phyloP scores from a whole-genome alignment of 2,113 vertebrate genomes.

The Pitta sordida region DNA sequence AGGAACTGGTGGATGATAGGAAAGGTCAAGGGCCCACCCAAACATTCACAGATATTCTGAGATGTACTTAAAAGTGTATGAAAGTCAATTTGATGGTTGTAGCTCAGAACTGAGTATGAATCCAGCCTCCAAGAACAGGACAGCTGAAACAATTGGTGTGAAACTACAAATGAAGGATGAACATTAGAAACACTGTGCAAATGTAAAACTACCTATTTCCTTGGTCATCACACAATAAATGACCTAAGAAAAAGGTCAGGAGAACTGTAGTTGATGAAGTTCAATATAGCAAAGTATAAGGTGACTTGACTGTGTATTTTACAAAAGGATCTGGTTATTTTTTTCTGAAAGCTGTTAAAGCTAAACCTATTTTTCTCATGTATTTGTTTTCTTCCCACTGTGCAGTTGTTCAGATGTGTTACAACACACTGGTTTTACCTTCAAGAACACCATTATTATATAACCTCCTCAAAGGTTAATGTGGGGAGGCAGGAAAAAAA shows the following conservation, averaged over 20 bases:
- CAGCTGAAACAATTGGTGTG: background rate
- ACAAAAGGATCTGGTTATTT: background rate
- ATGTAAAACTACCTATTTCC: background rate
- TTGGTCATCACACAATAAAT: background rate
- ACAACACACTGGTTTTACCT: background rate
- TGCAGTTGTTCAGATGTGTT: background rate
- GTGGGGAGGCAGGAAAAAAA: background rate
- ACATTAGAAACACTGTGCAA: background rate
- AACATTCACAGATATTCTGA: background rate
- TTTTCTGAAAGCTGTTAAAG: background rate
- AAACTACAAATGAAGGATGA: background rate
- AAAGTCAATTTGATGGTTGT: background rate
- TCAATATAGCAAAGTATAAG: background rate
- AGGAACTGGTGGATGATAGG: background rate
- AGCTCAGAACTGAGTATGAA: background rate
- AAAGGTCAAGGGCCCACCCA: background rate
- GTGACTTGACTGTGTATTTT: background rate
- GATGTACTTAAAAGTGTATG: background rate
- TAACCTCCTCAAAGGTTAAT: background rate
- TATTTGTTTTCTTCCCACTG: background rate
- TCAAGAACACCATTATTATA: background rate
- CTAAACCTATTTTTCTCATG: fast-evolving
- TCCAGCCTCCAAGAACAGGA: background rate
- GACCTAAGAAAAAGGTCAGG: background rate
- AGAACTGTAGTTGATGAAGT: background rate